Evolutionary conservation across 1,140 invertebrate species (phyloP).

Genomic region (Sitophilus oryzae): DNA sequence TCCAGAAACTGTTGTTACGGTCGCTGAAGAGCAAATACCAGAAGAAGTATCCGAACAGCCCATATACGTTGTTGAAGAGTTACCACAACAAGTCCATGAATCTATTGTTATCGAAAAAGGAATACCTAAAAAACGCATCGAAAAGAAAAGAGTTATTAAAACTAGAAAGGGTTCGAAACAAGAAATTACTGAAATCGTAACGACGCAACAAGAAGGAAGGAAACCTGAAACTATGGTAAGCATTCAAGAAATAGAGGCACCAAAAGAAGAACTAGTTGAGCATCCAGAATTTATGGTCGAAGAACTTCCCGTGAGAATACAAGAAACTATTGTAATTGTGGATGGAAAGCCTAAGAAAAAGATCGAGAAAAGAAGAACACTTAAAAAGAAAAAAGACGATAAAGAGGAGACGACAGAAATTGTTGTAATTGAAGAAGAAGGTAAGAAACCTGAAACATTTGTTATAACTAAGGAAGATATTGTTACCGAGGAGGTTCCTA

Average conservation of each 20-base stretch:
- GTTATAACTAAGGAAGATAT: slow-evolving; percentile 43
- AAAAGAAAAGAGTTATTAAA: slow-evolving; percentile 42
- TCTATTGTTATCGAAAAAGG: slow-evolving; percentile 29
- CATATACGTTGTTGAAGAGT: slow-evolving; percentile 22
- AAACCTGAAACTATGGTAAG: slow-evolving; percentile 36
- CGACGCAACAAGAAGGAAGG: slow-evolving; percentile 45
- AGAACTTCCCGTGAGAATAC: slow-evolving; percentile 25
- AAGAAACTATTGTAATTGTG: slow-evolving; percentile 33
- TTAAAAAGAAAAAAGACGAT: slow-evolving; percentile 38
- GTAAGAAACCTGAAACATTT: slow-evolving; percentile 31
- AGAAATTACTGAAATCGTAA: slow-evolving; percentile 46
- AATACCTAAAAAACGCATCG: slow-evolving; percentile 31
- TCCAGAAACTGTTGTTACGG: slow-evolving; percentile 37
- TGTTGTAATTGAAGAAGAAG: slow-evolving; percentile 36
- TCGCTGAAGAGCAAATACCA: slow-evolving; percentile 29
- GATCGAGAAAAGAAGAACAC: slow-evolving; percentile 36
- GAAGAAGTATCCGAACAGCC: slow-evolving; percentile 28
- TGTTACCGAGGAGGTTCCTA: slow-evolving; percentile 38
- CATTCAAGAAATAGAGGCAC: slow-evolving; percentile 31
- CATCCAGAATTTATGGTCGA: slow-evolving; percentile 27
- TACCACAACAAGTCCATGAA: slow-evolving; percentile 33
- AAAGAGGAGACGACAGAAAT: slow-evolving; percentile 36
- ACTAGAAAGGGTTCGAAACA: slow-evolving; percentile 44
- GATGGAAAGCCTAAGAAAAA: slow-evolving; percentile 30
- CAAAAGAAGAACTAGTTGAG: slow-evolving; percentile 42